phyloP scores from a whole-genome alignment of 2,888 invertebrate species.

The Apotomis capreana region DNA sequence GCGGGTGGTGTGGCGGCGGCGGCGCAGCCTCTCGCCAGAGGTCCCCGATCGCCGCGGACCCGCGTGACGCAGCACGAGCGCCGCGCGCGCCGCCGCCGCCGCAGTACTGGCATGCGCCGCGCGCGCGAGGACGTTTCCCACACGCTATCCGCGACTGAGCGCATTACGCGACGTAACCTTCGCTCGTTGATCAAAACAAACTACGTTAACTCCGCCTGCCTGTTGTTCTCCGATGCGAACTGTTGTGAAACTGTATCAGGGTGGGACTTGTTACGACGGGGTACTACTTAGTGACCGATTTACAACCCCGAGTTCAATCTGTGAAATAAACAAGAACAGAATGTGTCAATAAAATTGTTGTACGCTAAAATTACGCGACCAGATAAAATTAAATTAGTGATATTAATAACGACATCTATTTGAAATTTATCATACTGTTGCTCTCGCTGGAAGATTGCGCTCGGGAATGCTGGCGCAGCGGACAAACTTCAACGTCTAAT shows the following conservation, averaged over 20 bases:
- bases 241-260: too few relatives aligned
- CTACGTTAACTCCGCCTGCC: background rate
- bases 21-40: background rate
- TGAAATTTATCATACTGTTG: background rate
- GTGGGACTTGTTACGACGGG: background rate
- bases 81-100: background rate
- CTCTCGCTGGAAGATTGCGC: background rate
- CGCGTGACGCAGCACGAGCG: background rate
- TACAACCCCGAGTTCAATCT: background rate
- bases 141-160: background rate
- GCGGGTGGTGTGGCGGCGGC: too few relatives aligned
- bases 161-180: background rate
- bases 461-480: background rate
- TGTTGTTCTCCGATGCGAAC: background rate
- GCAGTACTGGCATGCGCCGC: constrained; percentile 13
- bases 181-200: constrained; percentile 1
- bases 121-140: constrained; percentile 10
- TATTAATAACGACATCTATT: background rate
- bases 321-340: background rate
- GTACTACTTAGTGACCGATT: background rate
- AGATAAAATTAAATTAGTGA: background rate
- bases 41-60: background rate
- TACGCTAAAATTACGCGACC: background rate
- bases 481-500: background rate
- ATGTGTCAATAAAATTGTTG: background rate